Evolutionary conservation across 2,888 invertebrate genomes (phyloP), one percentile per base, ranked within the genome.

Genomic region (Ophonus ardosiacus): DNA sequence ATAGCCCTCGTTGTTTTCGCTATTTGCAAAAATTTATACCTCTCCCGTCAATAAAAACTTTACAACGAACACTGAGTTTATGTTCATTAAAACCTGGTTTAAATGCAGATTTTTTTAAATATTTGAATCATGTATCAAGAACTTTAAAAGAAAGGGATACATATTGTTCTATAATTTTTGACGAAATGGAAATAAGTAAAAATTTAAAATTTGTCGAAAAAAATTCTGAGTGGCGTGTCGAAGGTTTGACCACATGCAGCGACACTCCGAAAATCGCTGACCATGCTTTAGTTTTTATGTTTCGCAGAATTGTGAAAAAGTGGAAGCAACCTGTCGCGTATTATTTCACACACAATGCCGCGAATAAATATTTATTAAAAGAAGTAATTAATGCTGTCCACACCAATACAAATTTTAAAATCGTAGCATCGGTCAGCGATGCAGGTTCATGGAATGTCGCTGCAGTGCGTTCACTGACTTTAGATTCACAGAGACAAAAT

Each of bases 351-450:
- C 71, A 15, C 15, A 8, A 6, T 15, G 38, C 43, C 18, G 56
- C 76, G 18, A 51, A 76, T 21, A 43, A 76, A 38, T 51, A 21
- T 18, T 8, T 18, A 51, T 51, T 56, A 13, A 17, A 21, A 8
- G 51, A 57, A 79, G 31, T 79, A 10, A 59, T 79, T 31, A 8
- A 15, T n/a, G 59, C 57, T 59, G 24, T 59, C n/a, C 79, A 79
- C 15, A 43, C 21, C 8, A 57, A 7, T n/a, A 79, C 79, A 8
- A 24, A 57, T n/a, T 79, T 79, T 59, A 57, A 38, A 24, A 57
- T 79, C 13, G 15, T 59, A 8, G 79, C 59, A 56, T 79, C 79
- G 18, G 79, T 79, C 15, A 24, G 56, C 15, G 59, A 79, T 31
- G 15, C 7, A 13, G 24, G 17, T 31, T 31, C 79, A 0, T 56